Evolutionary conservation across 37 sponge, comb jelly and placozoan species (phyloP), one percentile per base, ranked within the genome.

Genomic region (Ianthella basta): DNA sequence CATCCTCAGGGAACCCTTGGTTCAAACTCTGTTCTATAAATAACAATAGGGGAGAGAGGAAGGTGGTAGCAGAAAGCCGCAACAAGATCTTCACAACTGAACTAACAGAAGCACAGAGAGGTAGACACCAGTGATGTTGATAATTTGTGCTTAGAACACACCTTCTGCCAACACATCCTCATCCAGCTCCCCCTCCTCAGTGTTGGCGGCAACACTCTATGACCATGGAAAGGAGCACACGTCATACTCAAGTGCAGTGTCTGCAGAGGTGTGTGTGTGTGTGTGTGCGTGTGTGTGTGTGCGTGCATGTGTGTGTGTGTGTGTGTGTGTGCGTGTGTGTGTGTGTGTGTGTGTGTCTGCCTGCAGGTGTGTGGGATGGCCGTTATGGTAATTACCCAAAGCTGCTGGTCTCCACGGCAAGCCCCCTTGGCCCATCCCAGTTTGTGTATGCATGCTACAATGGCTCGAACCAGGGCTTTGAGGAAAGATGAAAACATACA

Each of bases 91-190:
- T 3, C 8, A 8, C 50, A 44, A 44, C 44, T 44, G 80, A 13
- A 72, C n/a, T n/a, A n/a, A n/a, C n/a, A n/a, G n/a, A n/a, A n/a
- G n/a, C n/a, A 6, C 23, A 6, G 29, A 30, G 5, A 13, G 27
- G 24, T 5, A 3, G 5, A 10, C 24, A 63, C 24, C 65, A 13
- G 24, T 10, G 8, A 30, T 5, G 12, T 2, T 27, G 65, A 2
- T 13, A 63, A 2, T 13, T 5, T 12, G 29, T 63, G 65, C 65
- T n/a, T n/a, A n/a, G n/a, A n/a, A 10, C 27, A 6, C 65, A 87
- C 90, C 88, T 87, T 93, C 94, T 19, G 75, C 85, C 64, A 72
- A 79, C 23, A 93, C 94, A 57, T 93, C 94, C 36, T 84, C 82
- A 57, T 93, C 94, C 50, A 93, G 56, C 0, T 80, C 67, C 5